phyloP scores from a whole-genome alignment of 2,113 vertebrate species.

The Boleophthalmus pectinirostris region DNA sequence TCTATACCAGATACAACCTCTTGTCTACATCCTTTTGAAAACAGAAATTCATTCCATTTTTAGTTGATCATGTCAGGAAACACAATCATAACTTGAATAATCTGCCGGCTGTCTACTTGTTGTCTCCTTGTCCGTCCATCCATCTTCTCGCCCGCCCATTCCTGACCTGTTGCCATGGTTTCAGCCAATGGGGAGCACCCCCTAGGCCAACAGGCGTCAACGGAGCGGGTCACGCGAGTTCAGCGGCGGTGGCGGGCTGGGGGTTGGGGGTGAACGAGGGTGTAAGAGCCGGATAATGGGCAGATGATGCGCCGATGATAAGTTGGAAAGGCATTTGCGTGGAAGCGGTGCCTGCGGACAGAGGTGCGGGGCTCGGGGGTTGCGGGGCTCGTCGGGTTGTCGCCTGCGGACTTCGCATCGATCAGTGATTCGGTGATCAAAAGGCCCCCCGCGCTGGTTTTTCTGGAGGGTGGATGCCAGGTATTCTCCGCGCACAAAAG shows the following conservation, averaged over 20 bases:
- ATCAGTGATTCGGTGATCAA: conserved; percentile 29
- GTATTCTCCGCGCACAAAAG: conserved; percentile 59
- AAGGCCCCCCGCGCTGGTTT: not conserved
- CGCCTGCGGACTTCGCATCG: conserved; percentile 15
- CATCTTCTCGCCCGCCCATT: conserved; percentile 47
- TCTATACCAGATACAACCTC: not conserved
- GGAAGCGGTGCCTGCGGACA: not conserved
- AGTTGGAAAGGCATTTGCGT: conserved; percentile 16
- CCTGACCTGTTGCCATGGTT: conserved; percentile 60
- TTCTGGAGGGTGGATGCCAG: conserved; percentile 32
- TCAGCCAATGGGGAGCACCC: conserved; percentile 42
- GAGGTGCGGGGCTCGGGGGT: not conserved
- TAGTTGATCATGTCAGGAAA: too few relatives aligned
- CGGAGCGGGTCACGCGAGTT: conserved; percentile 46
- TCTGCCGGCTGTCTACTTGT: conserved; percentile 29
- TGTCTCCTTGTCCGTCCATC: conserved; percentile 31
- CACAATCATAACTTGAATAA: not conserved
- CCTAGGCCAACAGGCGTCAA: conserved; percentile 23
- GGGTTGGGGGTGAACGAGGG: conserved; percentile 35
- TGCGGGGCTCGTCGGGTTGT: too few relatives aligned
- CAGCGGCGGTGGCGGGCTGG: conserved; percentile 37
- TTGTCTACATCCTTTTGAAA: not conserved
- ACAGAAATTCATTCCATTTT: not conserved
- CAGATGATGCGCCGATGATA: conserved; percentile 31
- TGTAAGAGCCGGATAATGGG: conserved; percentile 26